Base-by-base conservation (phyloP, 2,113 vertebrate species). In the Calidris pygmaea region DNA sequence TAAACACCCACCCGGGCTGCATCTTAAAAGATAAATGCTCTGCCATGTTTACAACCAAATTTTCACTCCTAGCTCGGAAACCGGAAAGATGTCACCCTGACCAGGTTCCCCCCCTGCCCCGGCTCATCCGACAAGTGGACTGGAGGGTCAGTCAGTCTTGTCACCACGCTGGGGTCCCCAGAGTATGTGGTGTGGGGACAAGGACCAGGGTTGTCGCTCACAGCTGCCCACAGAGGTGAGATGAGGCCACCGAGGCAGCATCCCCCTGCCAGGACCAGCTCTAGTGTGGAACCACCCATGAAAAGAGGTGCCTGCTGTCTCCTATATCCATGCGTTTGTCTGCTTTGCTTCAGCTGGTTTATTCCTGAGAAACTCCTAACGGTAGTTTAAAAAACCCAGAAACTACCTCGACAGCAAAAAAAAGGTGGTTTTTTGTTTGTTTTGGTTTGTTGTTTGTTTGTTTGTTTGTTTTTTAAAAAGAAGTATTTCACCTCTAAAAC, bases 301-400 rank as follows among this genome's bases (percentile, higher is more conserved):
- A 47, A 39, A 68, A 91, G 78, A 88, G 81, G 48, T 60, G 83
- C 55, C 85, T 72, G 73, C 62, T 93, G 66, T 50, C 84, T 92
- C 72, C 41, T 41, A 63, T 50, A 50, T 7, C 0, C 17, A 71
- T 72, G 70, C 68, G 50, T 82, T 70, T 59, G 41, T 66, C 87
- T 81, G 85, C 84, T 93, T 92, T 78, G 87, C 58, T 95, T 87
- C 93, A 80, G 87, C 65, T 56, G 12, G 66, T 91, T 96, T 95
- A 89, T 96, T 96, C 90, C 92, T 96, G 96, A 95, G 91, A 96
- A 96, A 96, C 81, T 95, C 79, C 43, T 91, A 95, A 88, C 3
- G 6, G 77, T 63, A 94, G 89, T 76, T 95, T 59, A 72, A 96
- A 95, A 94, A 88, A 71, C 41, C 52, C 80, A 92, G 48, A 94